These are phyloP conservation scores for Oophaga pumilio DNA, from an alignment of 2,113 vertebrate genomes.

Conservation along the genomic window DNA sequence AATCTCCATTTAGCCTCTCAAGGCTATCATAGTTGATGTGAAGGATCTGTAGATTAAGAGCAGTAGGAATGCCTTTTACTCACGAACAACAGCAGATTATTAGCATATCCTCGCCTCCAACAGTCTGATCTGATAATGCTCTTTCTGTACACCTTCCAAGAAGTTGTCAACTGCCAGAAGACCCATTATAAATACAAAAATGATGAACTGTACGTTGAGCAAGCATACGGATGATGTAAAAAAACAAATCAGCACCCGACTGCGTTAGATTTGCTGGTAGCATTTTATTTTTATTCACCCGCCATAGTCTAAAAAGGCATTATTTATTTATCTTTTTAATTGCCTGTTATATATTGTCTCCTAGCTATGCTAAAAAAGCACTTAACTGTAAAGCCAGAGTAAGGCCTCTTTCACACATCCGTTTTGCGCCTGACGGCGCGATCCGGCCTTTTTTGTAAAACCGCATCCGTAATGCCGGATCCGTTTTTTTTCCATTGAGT, in stretches of 20 bases:
- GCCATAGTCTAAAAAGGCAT: neutral
- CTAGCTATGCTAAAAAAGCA: neutral
- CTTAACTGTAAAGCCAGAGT: neutral
- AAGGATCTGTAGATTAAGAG: slow-evolving; percentile 15
- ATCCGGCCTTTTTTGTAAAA: no score
- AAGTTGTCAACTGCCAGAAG: neutral
- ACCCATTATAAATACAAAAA: neutral
- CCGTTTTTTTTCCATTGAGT: no score
- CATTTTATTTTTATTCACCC: neutral
- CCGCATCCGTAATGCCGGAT: no score
- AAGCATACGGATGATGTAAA: neutral
- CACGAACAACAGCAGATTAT: neutral
- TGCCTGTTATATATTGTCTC: neutral
- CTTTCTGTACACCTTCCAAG: slow-evolving; percentile 28
- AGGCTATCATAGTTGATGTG: neutral
- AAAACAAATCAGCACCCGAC: neutral
- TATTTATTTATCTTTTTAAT: neutral
- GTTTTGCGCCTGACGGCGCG: no score
- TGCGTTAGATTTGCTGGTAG: neutral
- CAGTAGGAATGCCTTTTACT: neutral
- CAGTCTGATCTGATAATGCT: slow-evolving; percentile 7
- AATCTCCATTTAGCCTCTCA: neutral
- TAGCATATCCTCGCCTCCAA: neutral
- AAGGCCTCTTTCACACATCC: no score
- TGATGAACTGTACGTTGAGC: slow-evolving; percentile 14